Evolutionary conservation across 2,113 vertebrate genomes (phyloP).

Genomic region (Ciconia boyciana): DNA sequence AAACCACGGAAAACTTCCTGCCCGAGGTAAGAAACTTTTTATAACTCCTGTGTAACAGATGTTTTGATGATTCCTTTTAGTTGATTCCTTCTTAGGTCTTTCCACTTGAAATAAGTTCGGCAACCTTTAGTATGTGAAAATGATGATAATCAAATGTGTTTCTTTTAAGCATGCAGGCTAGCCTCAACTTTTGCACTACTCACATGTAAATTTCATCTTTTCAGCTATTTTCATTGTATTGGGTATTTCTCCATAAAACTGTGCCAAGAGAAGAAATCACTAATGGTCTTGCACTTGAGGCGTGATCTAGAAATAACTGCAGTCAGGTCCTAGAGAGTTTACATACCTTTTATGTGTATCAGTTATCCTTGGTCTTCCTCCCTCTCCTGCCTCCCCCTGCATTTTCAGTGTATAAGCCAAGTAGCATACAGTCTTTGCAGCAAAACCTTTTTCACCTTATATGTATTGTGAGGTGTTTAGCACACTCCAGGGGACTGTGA

Average conservation of each 20-base stretch:
- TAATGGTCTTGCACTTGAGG: not conserved
- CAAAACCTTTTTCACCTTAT: not conserved
- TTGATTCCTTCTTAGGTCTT: not conserved
- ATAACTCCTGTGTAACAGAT: not conserved
- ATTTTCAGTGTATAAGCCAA: not conserved
- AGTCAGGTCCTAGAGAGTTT: not conserved
- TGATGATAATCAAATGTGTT: not conserved
- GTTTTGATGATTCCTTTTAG: not conserved
- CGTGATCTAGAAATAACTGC: not conserved
- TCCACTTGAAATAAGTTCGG: not conserved
- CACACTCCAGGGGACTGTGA: not conserved
- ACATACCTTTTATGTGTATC: not conserved
- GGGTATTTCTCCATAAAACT: not conserved
- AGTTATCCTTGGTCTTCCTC: not conserved
- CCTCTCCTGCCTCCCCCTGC: not conserved
- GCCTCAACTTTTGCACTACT: not conserved
- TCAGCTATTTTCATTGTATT: not conserved
- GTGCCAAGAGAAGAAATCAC: not conserved
- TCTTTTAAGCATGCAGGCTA: not conserved
- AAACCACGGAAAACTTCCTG: conserved; percentile 2
- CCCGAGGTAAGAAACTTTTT: conserved; percentile 51
- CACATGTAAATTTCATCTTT: not conserved
- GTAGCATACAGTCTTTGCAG: not conserved
- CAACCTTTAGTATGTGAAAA: not conserved
- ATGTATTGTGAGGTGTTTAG: not conserved